These are phyloP conservation scores for Ceramica pisi DNA, from an alignment of 2,888 invertebrate species.

Conservation along the genomic window DNA sequence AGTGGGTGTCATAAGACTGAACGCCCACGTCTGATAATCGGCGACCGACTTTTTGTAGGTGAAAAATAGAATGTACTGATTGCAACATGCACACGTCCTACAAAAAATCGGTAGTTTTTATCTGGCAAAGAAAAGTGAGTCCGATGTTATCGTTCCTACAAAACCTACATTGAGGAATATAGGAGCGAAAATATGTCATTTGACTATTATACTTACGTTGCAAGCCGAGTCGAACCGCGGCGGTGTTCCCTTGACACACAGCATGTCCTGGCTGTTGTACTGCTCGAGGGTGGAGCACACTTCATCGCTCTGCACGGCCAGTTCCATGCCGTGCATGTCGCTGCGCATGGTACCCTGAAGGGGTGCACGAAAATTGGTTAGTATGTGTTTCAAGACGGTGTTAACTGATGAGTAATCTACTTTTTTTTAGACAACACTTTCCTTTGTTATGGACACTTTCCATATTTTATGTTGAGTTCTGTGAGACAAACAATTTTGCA, in stretches of 20 bases:
- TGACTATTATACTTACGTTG: slow-evolving; percentile 77
- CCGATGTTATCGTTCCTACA: no score
- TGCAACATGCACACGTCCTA: no score
- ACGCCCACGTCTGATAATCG: no score
- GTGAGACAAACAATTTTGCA: neutral
- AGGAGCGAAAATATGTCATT: neutral
- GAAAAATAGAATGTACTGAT: no score
- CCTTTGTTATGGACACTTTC: no score
- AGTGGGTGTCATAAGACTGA: no score
- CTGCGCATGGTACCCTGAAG: slow-evolving; percentile 84
- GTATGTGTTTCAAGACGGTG: neutral
- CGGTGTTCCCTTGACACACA: slow-evolving; percentile 82
- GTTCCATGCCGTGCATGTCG: slow-evolving; percentile 85
- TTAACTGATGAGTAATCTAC: neutral
- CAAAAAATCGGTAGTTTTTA: no score
- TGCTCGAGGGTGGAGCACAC: slow-evolving; percentile 77
- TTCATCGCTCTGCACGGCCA: slow-evolving; percentile 73
- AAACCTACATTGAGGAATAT: neutral
- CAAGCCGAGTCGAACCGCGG: slow-evolving; percentile 85
- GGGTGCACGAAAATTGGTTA: slow-evolving; percentile 1
- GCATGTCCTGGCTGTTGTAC: slow-evolving; percentile 81
- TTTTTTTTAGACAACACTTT: neutral
- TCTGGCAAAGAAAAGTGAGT: no score
- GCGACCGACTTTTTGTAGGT: no score
- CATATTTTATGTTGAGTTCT: no score